Base-by-base conservation (phyloP, 2,113 vertebrate species). In the Cyprinodon tularosa region DNA sequence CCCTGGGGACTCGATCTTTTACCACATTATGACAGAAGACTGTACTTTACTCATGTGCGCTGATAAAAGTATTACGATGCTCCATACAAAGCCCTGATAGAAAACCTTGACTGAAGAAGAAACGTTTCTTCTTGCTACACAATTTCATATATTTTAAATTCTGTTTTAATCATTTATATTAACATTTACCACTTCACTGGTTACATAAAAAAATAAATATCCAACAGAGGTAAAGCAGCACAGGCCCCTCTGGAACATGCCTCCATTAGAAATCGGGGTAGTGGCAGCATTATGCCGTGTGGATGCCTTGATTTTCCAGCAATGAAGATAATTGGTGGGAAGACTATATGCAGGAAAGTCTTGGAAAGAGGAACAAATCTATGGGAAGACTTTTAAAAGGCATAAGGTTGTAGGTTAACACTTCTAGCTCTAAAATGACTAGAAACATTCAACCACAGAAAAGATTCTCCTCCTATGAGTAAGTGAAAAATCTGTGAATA, bases 11-110 rank as follows among this genome's bases (percentile, higher is more conserved):
- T 47, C 61, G 62, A 8, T 12, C 39, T 47, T 64, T 60, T 14
- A 71, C 68, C 13, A n/a, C 39, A 61, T 6, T n/a, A 60, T 47
- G 39, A 38, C 22, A 38, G 17, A 29, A 77, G 67, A 82, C 72
- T 79, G 72, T 61, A 72, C 53, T 77, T 57, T 48, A 66, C 37
- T 71, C 63, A 12, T 48, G 3, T 45, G 37, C 0, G 37, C 36
- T 39, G 60, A 70, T 81, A 68, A 77, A 84, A 57, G 22, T 11
- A 53, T 3, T 14, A 20, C 50, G 3, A 22, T 44, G 48, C 12
- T 53, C 2, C 29, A 29, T 29, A 29, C 29, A 29, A 29, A 29
- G 29, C 29, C 29, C 29, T 29, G 29, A 29, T 29, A 29, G 29
- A 29, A 29, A 29, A 29, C 29, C 29, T 29, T 29, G 29, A 29